Conservation (phyloP, 2,797 vertebrate genomes). For the Periparus ater region DNA sequence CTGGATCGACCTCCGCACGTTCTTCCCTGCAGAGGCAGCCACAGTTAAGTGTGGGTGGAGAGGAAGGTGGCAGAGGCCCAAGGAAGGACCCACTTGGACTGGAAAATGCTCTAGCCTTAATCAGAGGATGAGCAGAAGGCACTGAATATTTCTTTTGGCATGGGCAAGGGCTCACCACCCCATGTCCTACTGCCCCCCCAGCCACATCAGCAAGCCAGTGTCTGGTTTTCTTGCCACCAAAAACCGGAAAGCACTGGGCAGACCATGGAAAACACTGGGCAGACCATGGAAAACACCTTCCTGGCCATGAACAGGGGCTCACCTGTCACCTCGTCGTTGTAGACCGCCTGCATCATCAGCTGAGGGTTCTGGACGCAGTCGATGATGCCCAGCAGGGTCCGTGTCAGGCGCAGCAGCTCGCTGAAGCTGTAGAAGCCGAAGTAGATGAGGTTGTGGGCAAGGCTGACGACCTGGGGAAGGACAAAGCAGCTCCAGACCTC, state of each 20-base stretch:
- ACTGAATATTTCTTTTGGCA: background rate
- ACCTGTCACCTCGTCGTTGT: constrained; percentile 86
- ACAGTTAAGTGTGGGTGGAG: background rate
- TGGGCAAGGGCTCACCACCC: background rate
- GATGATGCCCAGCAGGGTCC: constrained; percentile 93
- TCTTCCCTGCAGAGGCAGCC: constrained; percentile 82
- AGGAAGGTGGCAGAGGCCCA: background rate
- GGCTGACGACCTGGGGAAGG: constrained; percentile 88
- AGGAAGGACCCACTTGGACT: background rate
- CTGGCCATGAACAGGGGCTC: background rate
- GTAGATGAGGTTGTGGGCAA: constrained; percentile 97
- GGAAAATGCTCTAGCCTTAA: background rate
- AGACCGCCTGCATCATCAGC: constrained; percentile 74
- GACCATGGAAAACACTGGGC: background rate
- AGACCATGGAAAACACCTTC: background rate
- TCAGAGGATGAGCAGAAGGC: background rate
- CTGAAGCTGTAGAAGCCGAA: constrained; percentile 99
- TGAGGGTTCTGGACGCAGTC: constrained; percentile 90
- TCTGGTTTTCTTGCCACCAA: background rate
- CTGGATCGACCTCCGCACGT: constrained; percentile 92
- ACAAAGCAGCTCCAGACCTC: constrained; percentile 26
- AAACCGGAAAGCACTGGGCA: background rate
- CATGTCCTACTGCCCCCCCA: background rate
- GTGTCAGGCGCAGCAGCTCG: constrained; percentile 92
- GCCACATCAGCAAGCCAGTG: rapidly evolving